Base-by-base conservation (phyloP, 2,888 invertebrate species). In the Drepanosiphum platanoidis region DNA sequence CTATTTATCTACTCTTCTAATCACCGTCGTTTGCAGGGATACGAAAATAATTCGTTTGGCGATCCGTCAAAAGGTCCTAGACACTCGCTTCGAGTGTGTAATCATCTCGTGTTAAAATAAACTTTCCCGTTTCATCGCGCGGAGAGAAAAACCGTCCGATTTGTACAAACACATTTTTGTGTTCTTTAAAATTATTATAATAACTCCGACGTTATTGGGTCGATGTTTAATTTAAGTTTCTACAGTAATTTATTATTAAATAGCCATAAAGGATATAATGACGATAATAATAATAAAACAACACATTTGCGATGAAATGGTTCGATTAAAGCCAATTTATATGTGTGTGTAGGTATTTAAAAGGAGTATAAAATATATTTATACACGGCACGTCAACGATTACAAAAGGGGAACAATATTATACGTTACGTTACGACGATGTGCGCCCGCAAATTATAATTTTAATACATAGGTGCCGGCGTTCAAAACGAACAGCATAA, bases 11-110 rank as follows among this genome's bases (percentile, higher is more conserved):
- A 58, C 39, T 71, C 68, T 8, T 18, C 30, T 36, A 34, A 81
- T 81, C 79, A 46, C 64, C 58, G 71, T 46, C 27, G 27, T 3
- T 27, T 8, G 3, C n/a, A 34, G 22, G 4, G 30, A n/a, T 80
- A 70, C 80, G 2, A n/a, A 71, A 81, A 71, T 81, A 81, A 81
- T 81, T 71, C 15, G 22, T 39, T 81, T 81, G 81, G 81, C 81
- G 13, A 15, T 39, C 0, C 36, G 39, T 71, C 81, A 71, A 71
- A 30, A 71, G 58, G 5, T 46, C 58, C n/a, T 27, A 30, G 52
- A n/a, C n/a, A n/a, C n/a, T 34, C 13, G 58, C 30, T 71, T 39
- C 36, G 1, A 52, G 5, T 22, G 22, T 1, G 18, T 52, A 22
- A 46, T 46, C 1, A 32, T 68, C 36, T 39, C n/a, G 46, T 27